Conservation (phyloP, 2,113 vertebrate genomes). For the Gobius niger region DNA sequence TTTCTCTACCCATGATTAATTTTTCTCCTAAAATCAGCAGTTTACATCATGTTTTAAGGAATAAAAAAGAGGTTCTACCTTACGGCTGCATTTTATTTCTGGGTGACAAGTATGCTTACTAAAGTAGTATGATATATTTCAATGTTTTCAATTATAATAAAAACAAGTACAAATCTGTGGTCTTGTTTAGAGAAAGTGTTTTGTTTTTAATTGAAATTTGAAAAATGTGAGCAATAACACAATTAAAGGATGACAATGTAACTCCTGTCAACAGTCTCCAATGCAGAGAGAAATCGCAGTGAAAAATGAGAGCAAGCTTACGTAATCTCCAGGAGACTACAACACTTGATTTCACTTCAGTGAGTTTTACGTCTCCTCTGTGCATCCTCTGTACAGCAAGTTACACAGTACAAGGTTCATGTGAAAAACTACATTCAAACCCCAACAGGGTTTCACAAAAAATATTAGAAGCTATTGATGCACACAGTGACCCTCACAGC, state of each 20-base stretch:
- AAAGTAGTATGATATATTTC: neutral
- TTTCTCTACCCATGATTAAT: constrained; percentile 1
- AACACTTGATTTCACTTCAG: constrained; percentile 40
- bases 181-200: too few relatives aligned
- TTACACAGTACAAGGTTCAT: constrained; percentile 7
- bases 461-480: neutral
- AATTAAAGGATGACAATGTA: constrained; percentile 1
- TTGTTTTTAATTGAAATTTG: too few relatives aligned
- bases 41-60: constrained; percentile 11
- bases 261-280: neutral
- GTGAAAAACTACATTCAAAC: neutral
- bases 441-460: neutral
- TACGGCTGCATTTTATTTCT: constrained; percentile 5
- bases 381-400: constrained; percentile 21
- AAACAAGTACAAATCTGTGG: neutral
- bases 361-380: constrained; percentile 33
- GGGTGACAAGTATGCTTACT: neutral
- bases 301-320: constrained; percentile 33
- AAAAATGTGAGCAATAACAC: neutral
- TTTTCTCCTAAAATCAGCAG: neutral
- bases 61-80: neutral
- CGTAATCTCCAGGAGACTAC: constrained; percentile 53
- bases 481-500: neutral
- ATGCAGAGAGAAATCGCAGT: neutral
- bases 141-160: neutral